phyloP scores from a whole-genome alignment of 1,140 invertebrate genomes.

The Papilio polytes region DNA sequence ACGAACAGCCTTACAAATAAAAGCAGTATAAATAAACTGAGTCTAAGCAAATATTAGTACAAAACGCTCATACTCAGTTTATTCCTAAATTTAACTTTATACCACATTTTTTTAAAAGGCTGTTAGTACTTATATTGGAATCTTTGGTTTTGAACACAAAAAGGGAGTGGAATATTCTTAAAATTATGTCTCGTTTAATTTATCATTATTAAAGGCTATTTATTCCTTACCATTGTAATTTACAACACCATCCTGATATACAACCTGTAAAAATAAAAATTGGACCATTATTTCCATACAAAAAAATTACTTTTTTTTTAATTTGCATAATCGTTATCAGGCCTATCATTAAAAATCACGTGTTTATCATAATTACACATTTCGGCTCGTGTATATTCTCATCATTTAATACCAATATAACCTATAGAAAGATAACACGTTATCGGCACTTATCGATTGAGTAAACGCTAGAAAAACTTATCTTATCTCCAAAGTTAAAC shows the following conservation, averaged over 20 bases:
- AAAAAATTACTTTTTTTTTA: neutral
- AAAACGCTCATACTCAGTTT: too few species aligned
- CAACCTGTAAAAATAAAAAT: constrained; percentile 5
- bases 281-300: neutral
- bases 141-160: too few species aligned
- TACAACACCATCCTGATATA: neutral
- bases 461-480: constrained; percentile 24
- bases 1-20: too few species aligned
- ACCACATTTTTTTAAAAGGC: too few species aligned
- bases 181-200: too few species aligned
- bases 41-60: too few species aligned
- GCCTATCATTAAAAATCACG: constrained; percentile 75
- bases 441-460: constrained; percentile 27
- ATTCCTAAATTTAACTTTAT: too few species aligned
- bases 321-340: constrained; percentile 47
- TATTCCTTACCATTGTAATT: neutral
- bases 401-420: constrained; percentile 54
- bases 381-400: constrained; percentile 72
- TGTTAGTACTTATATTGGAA: too few species aligned
- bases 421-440: constrained; percentile 15
- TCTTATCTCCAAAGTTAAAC: constrained; percentile 31
- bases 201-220: neutral
- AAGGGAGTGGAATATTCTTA: too few species aligned
- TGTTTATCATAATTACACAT: constrained; percentile 70
- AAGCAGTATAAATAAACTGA: too few species aligned